Conservation (phyloP, 2,113 vertebrate species). For the Hemiprocne comata region DNA sequence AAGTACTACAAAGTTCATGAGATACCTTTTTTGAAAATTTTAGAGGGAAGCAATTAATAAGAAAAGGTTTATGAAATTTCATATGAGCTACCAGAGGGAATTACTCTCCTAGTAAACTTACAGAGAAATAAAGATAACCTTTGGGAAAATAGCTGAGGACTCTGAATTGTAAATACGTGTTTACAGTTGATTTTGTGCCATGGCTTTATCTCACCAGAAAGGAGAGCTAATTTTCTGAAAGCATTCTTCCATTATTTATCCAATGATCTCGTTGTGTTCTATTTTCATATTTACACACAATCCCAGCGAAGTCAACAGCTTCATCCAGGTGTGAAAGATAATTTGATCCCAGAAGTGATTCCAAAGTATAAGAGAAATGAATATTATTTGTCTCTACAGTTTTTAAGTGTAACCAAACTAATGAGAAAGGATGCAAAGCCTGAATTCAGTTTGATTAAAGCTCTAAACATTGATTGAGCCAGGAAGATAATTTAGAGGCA, state of each 20-base stretch:
- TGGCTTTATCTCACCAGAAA: background rate
- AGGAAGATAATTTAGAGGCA: background rate
- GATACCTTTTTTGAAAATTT: background rate
- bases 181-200: background rate
- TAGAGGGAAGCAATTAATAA: background rate
- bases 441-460: slow-evolving; percentile 41
- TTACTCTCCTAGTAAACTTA: background rate
- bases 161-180: background rate
- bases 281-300: background rate
- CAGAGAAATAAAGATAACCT: background rate
- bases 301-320: background rate
- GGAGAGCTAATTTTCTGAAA: background rate
- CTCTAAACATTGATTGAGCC: background rate
- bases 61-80: background rate
- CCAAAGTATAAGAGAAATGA: background rate
- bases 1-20: background rate
- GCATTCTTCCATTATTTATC: background rate
- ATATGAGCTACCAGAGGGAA: background rate
- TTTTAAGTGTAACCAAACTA: background rate
- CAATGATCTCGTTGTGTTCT: background rate
- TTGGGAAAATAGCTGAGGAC: background rate
- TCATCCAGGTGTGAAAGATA: background rate
- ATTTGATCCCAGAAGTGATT: slow-evolving; percentile 22
- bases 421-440: background rate
- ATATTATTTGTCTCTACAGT: background rate